Evolutionary conservation across 2,888 invertebrate species (phyloP), one percentile per base, ranked within the genome.

Genomic region (Anticlea derivata): DNA sequence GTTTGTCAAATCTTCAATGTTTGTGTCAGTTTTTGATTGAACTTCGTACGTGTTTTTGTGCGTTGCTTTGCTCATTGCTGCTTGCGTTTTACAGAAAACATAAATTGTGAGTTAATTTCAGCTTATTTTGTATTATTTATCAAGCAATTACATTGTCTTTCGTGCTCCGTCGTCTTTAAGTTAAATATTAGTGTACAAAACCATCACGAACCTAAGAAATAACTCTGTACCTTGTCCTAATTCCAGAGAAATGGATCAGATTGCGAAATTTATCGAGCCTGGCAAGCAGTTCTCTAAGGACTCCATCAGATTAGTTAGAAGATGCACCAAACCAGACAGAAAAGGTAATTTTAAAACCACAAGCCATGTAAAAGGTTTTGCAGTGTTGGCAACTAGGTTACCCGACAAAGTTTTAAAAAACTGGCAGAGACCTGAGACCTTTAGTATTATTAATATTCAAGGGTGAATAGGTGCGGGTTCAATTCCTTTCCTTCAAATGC

Each of bases 301-400:
- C 86, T 99, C 99, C 22, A 94, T 99, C 75, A 94, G 99, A 90
- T 93, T 99, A 76, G 98, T 99, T 29, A 99, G 99, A 88, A 96
- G 99, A 83, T 99, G 99, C 90, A 99, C 99, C 49, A 99, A 99
- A 89, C 99, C 99, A 45, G 99, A 99, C 83, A 95, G 99, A 78
- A 98, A 98, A 95, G 98, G 97, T 97, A 89, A 50, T 40, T 35
- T 2, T 7, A n/a, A n/a, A n/a, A n/a, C n/a, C n/a, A n/a, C n/a
- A n/a, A n/a, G n/a, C n/a, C n/a, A n/a, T n/a, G n/a, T n/a, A n/a
- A n/a, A n/a, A n/a, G n/a, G n/a, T 27, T 10, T 22, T 58, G 52
- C 49, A 49, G 31, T 55, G 64, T 66, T 72, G 68, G 71, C 72
- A 41, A 37, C 13, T 13, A 23, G n/a, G n/a, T n/a, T n/a, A 33